phyloP scores from a whole-genome alignment of 2,888 invertebrate genomes.

The Phasia obesa region DNA sequence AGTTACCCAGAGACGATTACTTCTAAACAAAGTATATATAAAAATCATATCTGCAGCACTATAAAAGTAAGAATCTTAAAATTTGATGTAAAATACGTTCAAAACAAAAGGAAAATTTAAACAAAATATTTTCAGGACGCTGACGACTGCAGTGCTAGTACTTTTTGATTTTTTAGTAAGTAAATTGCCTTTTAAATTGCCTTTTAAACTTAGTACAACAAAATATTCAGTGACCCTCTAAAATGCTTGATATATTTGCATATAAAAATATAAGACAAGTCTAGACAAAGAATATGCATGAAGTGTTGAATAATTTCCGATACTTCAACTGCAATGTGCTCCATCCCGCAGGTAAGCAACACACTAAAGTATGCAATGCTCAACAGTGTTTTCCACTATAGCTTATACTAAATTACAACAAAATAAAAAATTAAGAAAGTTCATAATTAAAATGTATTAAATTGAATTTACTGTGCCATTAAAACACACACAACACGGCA shows the following conservation, averaged over 20 bases:
- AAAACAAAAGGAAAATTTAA: too few species aligned
- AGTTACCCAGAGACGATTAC: too few species aligned
- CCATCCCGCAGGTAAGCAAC: conserved; percentile 10
- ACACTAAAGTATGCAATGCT: conserved; percentile 9
- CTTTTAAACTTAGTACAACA: too few species aligned
- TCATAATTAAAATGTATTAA: conserved; percentile 73
- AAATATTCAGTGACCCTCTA: neutral
- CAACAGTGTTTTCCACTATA: conserved; percentile 14
- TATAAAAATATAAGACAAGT: conserved; percentile 42
- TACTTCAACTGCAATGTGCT: conserved; percentile 32
- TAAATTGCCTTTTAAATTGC: too few species aligned
- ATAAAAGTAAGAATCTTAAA: too few species aligned
- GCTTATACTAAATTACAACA: conserved; percentile 3
- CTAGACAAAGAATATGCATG: conserved; percentile 55
- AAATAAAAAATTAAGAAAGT: conserved; percentile 66
- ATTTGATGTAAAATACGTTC: too few species aligned
- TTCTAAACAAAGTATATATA: too few species aligned
- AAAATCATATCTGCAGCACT: too few species aligned
- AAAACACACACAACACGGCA: conserved; percentile 7
- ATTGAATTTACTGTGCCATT: conserved; percentile 69
- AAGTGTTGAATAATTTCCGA: conserved; percentile 4
- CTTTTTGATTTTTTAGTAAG: too few species aligned
- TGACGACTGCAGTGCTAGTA: too few species aligned
- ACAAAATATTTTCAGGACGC: too few species aligned
- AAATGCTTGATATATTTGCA: conserved; percentile 21